Evolutionary conservation across 1,140 invertebrate species (phyloP), one percentile per base, ranked within the genome.

Genomic region (Drepana arcuata): DNA sequence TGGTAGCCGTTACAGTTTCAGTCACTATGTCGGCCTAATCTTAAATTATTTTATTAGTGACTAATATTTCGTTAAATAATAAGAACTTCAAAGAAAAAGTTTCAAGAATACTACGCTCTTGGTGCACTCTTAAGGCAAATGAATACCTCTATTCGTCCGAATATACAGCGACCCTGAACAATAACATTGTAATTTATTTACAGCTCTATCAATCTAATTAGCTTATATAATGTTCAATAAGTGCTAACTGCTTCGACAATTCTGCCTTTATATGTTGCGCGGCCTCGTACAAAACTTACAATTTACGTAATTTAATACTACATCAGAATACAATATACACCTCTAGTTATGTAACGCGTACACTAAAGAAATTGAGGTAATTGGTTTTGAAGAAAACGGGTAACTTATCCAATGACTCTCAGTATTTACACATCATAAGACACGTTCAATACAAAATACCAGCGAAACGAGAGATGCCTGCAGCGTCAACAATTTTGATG

Each of bases 291-390:
- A 57, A 54, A 58, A 63, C 64, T 74, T 63, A 69, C 38, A 58
- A 43, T 21, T 21, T 21, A 21, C 18, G n/a, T n/a, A 21, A 61
- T 65, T 71, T 71, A 79, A 63, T 47, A 66, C 61, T 72, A 80
- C 27, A 48, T 48, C 62, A 72, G 59, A 66, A 61, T 55, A 58
- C 57, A 62, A 60, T 59, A 62, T 52, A 69, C 60, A 67, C 54
- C 44, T 59, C 48, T 57, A 60, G 46, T 53, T n/a, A 69, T 57
- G 50, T 40, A 44, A 60, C 33, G 53, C 65, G 60, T 66, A 73
- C 51, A 60, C 67, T 73, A 74, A 73, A 71, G 73, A 81, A 66
- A 69, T 73, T 79, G 77, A 81, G 77, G 77, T 81, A 81, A 79
- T 71, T 64, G 77, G 73, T 81, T 79, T 62, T 57, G 70, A 75